Base-by-base conservation (phyloP, 30 jellyfish, hydroid and myxozoan genomes). In the Mastigias papua region DNA sequence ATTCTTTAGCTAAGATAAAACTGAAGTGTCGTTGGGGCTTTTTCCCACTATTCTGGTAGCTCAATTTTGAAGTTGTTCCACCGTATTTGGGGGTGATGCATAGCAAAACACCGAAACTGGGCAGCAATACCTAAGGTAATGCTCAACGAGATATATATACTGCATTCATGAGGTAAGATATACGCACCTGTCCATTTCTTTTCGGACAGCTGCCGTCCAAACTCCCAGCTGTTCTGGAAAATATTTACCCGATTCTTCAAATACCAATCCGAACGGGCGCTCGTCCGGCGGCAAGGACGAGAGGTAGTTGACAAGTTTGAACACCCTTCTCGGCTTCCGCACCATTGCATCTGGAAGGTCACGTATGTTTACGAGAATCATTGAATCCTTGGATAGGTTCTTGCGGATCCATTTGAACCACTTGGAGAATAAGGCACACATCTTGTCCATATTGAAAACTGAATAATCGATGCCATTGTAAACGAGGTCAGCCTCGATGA, bases 191-290 rank as follows among this genome's bases (percentile, higher is more conserved):
- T 87, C 78, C 96, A 88, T 88, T 61, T 88, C 96, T 69, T 77
- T 77, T 63, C 96, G 91, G 32, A 88, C 73, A 32, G 96, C 96
- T 2, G 87, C 81, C n/a, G 90, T 88, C 96, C 96, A 88, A 17
- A 77, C 88, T 17, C 97, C 97, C 16, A 89, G 75, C 75, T 89
- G 82, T 62, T 89, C 97, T 0, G 97, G 97, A 28, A 89, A 62
- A 63, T 78, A 89, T 34, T 89, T 89, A 2, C 97, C 97, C 23
- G 90, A 51, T 54, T 89, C 97, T 61, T 89, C 97, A 58, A 48
- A 68, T 25, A 89, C 57, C 42, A 89, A 16, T 8, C 89, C 97
- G 48, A 80, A 89, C 0, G 97, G 97, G 11, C 97, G 92, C 62
- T 79, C 65, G 1, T 69, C 49, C 0, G 80, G 72, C 0, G 96